A percentile compares a stretch with the other conserved stretches of the same genome.
Conservation (phyloP, 2,888 invertebrate species). For the Drosophila silvestris region DNA sequence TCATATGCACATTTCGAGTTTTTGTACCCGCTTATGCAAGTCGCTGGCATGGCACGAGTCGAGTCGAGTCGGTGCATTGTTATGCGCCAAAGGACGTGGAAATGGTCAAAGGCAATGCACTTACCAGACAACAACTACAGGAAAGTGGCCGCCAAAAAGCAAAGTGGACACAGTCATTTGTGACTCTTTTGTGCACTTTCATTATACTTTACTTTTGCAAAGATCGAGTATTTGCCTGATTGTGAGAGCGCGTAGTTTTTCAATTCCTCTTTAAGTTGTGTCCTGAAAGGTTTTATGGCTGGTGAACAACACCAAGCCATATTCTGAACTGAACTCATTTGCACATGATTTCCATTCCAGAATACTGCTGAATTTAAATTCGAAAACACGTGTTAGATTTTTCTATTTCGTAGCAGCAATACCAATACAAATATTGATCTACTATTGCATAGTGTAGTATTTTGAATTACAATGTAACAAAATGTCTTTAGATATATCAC, state of each 20-base stretch:
- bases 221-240: neutral
- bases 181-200: neutral
- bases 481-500: neutral
- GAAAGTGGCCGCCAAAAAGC: constrained; percentile 32
- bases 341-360: neutral
- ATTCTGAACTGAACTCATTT: neutral
- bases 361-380: neutral
- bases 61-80: constrained; percentile 72
- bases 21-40: constrained; percentile 60
- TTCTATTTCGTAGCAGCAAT: too few species aligned
- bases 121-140: constrained; percentile 1
- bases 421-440: too few species aligned
- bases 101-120: constrained; percentile 28
- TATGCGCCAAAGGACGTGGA: constrained; percentile 51
- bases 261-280: too few species aligned
- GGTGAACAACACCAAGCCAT: neutral
- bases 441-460: neutral
- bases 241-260: neutral
- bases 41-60: constrained; percentile 69
- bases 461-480: neutral
- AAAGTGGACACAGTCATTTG: constrained; percentile 20
- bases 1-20: constrained; percentile 66
- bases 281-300: neutral
- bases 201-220: neutral
- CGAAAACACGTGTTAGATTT: neutral